Evolutionary conservation across 30 jellyfish, hydroid and myxozoan genomes (phyloP), one percentile per base, ranked within the genome.

Genomic region (Cassiopea xamachana): DNA sequence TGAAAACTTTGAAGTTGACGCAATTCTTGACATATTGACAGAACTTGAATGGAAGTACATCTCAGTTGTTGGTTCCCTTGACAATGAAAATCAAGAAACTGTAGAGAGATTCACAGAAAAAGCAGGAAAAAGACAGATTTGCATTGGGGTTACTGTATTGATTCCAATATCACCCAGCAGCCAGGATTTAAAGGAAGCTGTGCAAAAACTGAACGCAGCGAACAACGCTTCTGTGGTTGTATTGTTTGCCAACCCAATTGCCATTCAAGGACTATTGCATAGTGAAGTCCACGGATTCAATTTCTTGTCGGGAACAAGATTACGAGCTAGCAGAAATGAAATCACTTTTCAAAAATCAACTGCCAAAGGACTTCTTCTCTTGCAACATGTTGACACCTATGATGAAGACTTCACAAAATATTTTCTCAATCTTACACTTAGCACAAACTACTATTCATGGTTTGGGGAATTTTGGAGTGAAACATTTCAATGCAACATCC

Each of bases 401-500:
- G 84, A 75, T 19, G 48, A 46, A 75, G 84, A 39, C 4, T 75
- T 75, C 71, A 50, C 45, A 27, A 46, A 75, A 7, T 75, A 75
- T 17, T 75, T 75, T 75, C 2, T 75, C 45, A 15, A 46, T 46
- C 84, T 75, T 4, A 46, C 18, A 15, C 47, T 75, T 8, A 4
- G 71, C 17, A 2, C 43, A n/a, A 75, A 45, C 47, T 2, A 70
- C 43, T 75, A 75, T 46, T 75, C 84, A 1, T 75, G 84, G 84
- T 75, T 75, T 48, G 71, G 46, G 16, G 69, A 75, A n/a, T 75
- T 75, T 75, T 75, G 84, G 84, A 48, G 84, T 75, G 70, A 75
- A 13, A 48, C 47, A 6, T 75, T 75, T 27, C 69, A 75, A n/a
- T 75, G 84, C 84, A 75, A 15, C 7, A 75, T 75, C 47, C 84